Base-by-base conservation (phyloP, 2,888 invertebrate genomes). In the Epinotia bilunana region DNA sequence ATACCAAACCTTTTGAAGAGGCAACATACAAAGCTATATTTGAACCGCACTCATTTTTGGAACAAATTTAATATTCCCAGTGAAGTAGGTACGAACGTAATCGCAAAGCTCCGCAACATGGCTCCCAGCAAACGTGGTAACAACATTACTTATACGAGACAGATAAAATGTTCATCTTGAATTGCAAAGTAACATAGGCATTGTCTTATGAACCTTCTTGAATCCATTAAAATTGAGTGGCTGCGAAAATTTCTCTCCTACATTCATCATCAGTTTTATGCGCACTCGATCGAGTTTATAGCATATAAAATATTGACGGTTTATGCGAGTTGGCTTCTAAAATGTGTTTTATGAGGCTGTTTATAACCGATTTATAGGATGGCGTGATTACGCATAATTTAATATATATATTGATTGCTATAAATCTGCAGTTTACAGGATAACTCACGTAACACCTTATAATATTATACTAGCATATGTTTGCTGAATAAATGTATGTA, bases 301-400 rank as follows among this genome's bases (percentile, higher is more conserved):
- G 67, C 55, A 18, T 6, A 67, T 60, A 65, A 65, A 65, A 73
- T 68, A 68, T 73, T 61, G n/a, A n/a, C 4, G 53, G 43, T 58
- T 72, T 58, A 72, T 64, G 58, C 11, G 57, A 72, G n/a, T 49
- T n/a, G 63, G 23, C 72, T 49, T 72, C 57, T 39, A 73, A 67
- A 39, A 67, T 61, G 39, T 61, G 53, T 73, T 73, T 73, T 49
- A 60, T 53, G 67, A 23, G 20, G n/a, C n/a, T 53, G 67, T 67
- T 67, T 55, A 67, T 55, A 61, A 43, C 39, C 53, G 43, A 73
- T 61, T 73, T 61, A 70, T n/a, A 61, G 20, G n/a, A 43, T 46
- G 49, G 55, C 73, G 73, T 73, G 73, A 67, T 67, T 67, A 61
- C 39, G 67, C 73, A 73, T 73, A 73, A 67, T 61, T 73, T 73